These are phyloP conservation scores for Drosophila sproati DNA, from an alignment of 1,140 invertebrate species.

Conservation along the genomic window DNA sequence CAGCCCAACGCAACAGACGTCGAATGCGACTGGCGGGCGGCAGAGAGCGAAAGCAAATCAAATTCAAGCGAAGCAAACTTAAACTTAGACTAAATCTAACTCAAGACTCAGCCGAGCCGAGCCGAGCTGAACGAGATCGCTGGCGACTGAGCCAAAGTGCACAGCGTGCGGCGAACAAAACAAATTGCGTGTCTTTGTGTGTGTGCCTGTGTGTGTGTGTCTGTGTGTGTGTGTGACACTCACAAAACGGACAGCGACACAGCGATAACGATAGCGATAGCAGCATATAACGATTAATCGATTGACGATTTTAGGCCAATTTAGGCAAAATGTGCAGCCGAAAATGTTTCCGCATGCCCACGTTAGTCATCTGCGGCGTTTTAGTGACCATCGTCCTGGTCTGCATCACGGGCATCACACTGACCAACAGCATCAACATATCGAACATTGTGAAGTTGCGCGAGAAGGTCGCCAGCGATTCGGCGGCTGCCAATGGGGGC, in stretches of 20 bases:
- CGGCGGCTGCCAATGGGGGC: conserved; percentile 76
- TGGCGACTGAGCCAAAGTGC: conserved; percentile 22
- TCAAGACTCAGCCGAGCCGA: conserved; percentile 22
- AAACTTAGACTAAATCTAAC: conserved; percentile 6
- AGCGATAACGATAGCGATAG: neutral
- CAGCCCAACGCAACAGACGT: conserved; percentile 84
- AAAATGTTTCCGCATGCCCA: conserved; percentile 84
- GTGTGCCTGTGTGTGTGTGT: neutral
- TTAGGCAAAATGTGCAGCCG: conserved; percentile 75
- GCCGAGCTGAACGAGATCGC: conserved; percentile 25
- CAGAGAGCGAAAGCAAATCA: conserved; percentile 46
- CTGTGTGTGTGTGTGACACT: neutral
- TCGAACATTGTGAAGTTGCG: conserved; percentile 81
- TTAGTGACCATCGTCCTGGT: conserved; percentile 82
- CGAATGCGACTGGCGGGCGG: conserved; percentile 85
- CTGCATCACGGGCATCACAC: conserved; percentile 83
- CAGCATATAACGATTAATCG: conserved; percentile 7
- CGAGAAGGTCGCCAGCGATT: conserved; percentile 82
- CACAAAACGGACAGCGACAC: neutral
- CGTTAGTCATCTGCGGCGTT: conserved; percentile 80
- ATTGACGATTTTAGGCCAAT: conserved; percentile 10
- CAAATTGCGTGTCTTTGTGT: neutral
- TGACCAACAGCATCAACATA: conserved; percentile 83
- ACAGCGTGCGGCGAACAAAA: neutral
- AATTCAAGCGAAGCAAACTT: conserved; percentile 2